A percentile compares a stretch with the other conserved stretches of the same genome.
Conservation (phyloP, 1,140 invertebrate species). For the Habropoda laboriosa region DNA sequence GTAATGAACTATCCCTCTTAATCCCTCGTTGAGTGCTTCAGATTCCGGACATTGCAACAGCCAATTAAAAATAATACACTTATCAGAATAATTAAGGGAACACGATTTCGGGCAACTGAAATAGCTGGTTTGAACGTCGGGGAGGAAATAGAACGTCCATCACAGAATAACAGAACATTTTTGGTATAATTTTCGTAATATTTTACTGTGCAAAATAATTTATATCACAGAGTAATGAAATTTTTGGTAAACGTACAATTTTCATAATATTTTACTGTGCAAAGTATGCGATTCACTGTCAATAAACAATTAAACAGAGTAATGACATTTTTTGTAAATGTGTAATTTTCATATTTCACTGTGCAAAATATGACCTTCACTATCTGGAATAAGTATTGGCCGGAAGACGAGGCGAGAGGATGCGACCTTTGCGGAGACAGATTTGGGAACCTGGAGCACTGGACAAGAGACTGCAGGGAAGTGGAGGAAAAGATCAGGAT, state of each 20-base stretch:
- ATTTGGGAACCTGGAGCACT: no score
- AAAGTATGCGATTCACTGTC: no score
- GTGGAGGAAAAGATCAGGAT: no score
- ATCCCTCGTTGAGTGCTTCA: background rate
- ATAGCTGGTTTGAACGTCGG: no score
- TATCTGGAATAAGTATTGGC: no score
- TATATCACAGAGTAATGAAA: background rate
- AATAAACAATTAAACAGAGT: background rate
- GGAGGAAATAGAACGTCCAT: background rate
- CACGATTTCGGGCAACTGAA: no score
- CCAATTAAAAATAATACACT: conserved; percentile 1
- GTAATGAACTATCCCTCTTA: conserved; percentile 25
- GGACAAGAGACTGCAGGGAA: no score
- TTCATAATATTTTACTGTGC: no score
- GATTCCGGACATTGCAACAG: background rate
- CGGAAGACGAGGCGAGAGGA: no score
- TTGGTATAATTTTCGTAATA: background rate
- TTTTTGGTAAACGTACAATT: background rate
- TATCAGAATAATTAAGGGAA: background rate
- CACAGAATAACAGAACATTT: background rate
- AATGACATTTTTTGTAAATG: background rate
- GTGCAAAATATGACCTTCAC: no score
- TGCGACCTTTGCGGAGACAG: no score
- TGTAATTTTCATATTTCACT: no score
- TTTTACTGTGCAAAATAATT: background rate